Conservation (phyloP, 2,888 invertebrate genomes). For the Smittia sp. region DNA sequence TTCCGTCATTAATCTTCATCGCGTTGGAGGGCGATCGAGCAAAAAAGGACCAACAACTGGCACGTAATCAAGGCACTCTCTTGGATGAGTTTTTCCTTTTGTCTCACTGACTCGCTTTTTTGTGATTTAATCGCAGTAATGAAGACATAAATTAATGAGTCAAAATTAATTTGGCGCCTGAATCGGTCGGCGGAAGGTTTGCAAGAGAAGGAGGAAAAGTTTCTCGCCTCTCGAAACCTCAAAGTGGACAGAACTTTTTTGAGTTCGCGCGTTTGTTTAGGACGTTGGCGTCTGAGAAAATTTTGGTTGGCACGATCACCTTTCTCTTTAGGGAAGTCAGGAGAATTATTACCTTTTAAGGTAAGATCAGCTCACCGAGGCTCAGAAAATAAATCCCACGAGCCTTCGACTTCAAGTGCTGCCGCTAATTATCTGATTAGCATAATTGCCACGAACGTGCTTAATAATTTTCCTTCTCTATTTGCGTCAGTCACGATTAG, state of each 20-base stretch:
- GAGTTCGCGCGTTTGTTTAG: no score
- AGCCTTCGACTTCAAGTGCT: no score
- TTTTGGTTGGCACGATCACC: no score
- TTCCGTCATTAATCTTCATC: constrained; percentile 38
- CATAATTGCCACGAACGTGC: no score
- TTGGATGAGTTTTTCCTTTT: constrained; percentile 23
- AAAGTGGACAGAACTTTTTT: background rate
- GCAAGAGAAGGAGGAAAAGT: background rate
- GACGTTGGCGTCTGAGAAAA: no score
- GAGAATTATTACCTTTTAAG: no score
- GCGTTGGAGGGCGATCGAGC: background rate
- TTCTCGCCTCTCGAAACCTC: background rate
- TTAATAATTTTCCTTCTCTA: no score
- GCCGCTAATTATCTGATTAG: no score
- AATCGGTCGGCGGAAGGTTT: background rate
- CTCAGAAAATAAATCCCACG: no score
- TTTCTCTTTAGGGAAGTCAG: no score
- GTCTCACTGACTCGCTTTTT: constrained; percentile 4
- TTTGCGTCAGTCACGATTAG: no score
- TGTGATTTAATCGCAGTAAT: constrained; percentile 28
- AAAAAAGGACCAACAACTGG: constrained; percentile 15
- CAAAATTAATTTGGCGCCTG: constrained; percentile 39
- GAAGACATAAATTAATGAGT: constrained; percentile 39
- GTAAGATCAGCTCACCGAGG: no score
- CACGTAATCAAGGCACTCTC: constrained; percentile 24